Percentiles rank a stretch among this genome's conserved stretches.
Conservation (phyloP, 2,888 invertebrate species). For the Melieria omissa region DNA sequence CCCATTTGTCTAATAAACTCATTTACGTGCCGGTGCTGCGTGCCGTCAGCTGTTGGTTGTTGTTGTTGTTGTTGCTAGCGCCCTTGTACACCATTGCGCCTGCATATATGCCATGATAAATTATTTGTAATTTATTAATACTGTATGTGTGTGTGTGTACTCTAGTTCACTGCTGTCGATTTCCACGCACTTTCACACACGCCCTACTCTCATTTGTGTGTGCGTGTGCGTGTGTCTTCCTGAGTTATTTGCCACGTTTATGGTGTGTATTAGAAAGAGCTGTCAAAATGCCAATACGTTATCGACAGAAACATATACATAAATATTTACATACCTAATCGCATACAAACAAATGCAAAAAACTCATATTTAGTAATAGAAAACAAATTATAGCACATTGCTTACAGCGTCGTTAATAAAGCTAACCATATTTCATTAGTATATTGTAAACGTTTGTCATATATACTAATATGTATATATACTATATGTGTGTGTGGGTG, state of each 20-base stretch:
- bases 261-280: constrained; percentile 1
- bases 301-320: constrained; percentile 16
- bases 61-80: not conserved
- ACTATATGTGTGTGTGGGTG: too few species aligned
- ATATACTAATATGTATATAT: not conserved
- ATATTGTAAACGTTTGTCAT: not conserved
- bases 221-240: not conserved
- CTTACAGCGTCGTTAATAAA: constrained; percentile 23
- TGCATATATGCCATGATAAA: constrained; percentile 21
- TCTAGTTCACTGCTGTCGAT: not conserved
- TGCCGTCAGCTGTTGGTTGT: not conserved
- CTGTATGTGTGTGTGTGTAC: not conserved
- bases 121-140: constrained; percentile 28
- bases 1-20: constrained; percentile 25
- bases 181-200: not conserved
- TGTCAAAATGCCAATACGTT: constrained; percentile 36
- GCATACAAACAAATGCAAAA: not conserved
- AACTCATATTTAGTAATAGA: not conserved
- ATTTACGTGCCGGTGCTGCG: not conserved
- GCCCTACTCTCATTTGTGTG: not conserved
- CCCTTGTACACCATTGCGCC: not conserved
- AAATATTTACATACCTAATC: too few species aligned
- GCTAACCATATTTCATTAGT: constrained; percentile 33
- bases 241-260: not conserved
- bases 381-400: not conserved